Evolutionary conservation across 30 jellyfish, hydroid and myxozoan genomes (phyloP).

Genomic region (Calvadosia cruxmelitensis): DNA sequence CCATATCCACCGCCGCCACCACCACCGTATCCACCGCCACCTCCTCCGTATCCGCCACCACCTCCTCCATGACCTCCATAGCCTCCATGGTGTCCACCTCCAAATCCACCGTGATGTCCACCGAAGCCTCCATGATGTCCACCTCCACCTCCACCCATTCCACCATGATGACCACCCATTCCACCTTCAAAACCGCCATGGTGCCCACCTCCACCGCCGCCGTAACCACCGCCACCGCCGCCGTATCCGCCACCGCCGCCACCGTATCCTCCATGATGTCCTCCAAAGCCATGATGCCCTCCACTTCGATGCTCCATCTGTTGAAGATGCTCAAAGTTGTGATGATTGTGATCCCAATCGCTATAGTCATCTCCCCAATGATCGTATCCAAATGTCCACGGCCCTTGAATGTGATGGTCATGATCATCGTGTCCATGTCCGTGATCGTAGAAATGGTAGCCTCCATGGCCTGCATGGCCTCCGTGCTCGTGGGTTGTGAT

Average conservation of each 20-base stretch:
- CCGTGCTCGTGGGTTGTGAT: slow-evolving; percentile 33
- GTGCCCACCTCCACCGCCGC: slow-evolving; percentile 16
- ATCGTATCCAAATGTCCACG: slow-evolving; percentile 93
- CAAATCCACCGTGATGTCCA: slow-evolving; percentile 27
- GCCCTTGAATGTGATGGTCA: slow-evolving; percentile 61
- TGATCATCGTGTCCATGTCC: slow-evolving; percentile 83
- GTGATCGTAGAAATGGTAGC: slow-evolving; percentile 86
- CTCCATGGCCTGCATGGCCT: slow-evolving; percentile 35
- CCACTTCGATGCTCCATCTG: slow-evolving; percentile 25
- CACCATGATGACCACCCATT: slow-evolving; percentile 1
- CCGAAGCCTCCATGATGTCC: neutral
- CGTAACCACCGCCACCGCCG: slow-evolving; percentile 20
- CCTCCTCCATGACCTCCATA: slow-evolving; percentile 33
- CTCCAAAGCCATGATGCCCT: neutral
- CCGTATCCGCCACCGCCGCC: slow-evolving; percentile 17
- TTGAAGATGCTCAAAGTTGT: slow-evolving; percentile 61
- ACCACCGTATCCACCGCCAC: slow-evolving; percentile 12
- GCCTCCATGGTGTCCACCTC: slow-evolving; percentile 28
- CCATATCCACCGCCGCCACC: slow-evolving; percentile 53
- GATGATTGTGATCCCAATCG: slow-evolving; percentile 97
- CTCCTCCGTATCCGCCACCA: slow-evolving; percentile 17
- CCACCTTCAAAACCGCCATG: slow-evolving; percentile 4
- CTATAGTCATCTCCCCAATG: slow-evolving; percentile 97
- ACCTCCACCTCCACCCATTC: slow-evolving; percentile 37
- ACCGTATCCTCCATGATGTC: slow-evolving; percentile 1